These are phyloP conservation scores for Isotomurus palustris DNA, from an alignment of 2,888 invertebrate species.

Conservation along the genomic window DNA sequence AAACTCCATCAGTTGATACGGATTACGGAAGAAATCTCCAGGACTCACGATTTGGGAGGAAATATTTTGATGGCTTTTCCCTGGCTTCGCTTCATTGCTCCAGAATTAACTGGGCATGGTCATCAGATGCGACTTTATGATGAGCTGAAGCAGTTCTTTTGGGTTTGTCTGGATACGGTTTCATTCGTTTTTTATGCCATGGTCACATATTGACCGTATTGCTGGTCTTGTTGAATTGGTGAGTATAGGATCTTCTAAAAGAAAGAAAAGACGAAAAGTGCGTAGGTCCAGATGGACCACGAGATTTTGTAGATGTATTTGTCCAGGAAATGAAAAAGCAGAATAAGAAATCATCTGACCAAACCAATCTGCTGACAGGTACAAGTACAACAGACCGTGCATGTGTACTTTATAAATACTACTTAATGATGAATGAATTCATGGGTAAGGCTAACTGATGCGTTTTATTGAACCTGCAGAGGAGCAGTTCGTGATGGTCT, in stretches of 20 bases:
- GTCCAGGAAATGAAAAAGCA: constrained; percentile 39
- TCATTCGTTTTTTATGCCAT: not conserved
- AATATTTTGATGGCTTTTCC: constrained; percentile 43
- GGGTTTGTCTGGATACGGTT: constrained; percentile 16
- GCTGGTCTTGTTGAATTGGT: no score
- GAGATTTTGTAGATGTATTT: constrained; percentile 42
- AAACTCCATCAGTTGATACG: constrained; percentile 30
- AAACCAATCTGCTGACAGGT: constrained; percentile 32
- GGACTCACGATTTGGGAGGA: constrained; percentile 38
- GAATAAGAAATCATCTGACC: constrained; percentile 19
- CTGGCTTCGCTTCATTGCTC: constrained; percentile 33
- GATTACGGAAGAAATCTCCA: constrained; percentile 35
- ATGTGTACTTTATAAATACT: not conserved
- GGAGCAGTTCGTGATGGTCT: constrained; percentile 42
- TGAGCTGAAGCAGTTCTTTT: constrained; percentile 36
- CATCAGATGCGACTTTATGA: constrained; percentile 38
- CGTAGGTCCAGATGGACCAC: constrained; percentile 26
- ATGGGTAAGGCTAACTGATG: not conserved
- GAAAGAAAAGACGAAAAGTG: constrained; percentile 22
- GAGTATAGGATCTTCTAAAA: constrained; percentile 29
- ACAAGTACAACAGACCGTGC: not conserved
- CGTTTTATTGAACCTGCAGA: no score
- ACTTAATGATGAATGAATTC: constrained; percentile 1
- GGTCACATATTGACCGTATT: no score
- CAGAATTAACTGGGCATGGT: constrained; percentile 35